phyloP scores from a whole-genome alignment of 1,140 invertebrate genomes.

The Forficula auricularia region DNA sequence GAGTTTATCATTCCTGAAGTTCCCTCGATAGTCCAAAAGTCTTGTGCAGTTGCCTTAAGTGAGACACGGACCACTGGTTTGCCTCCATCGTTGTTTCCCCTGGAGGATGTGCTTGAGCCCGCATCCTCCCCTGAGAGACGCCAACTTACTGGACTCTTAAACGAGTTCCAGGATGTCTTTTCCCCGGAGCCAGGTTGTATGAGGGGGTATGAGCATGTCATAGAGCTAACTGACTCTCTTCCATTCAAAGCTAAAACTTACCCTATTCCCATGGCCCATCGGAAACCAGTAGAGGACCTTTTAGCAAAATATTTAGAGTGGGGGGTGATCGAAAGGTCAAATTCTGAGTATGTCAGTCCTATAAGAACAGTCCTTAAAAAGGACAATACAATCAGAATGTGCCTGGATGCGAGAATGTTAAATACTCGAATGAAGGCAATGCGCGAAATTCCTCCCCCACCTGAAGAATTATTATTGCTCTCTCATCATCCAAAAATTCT shows the following conservation, averaged over 20 bases:
- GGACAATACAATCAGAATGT: slow-evolving; percentile 17
- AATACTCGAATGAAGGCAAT: slow-evolving; percentile 19
- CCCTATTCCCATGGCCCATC: slow-evolving; percentile 11
- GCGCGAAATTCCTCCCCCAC: neutral
- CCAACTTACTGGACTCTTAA: neutral
- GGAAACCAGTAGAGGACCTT: slow-evolving; percentile 9
- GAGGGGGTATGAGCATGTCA: slow-evolving; percentile 1
- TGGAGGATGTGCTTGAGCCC: neutral
- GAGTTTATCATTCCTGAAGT: neutral
- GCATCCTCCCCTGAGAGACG: neutral
- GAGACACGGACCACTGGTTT: too few relatives aligned
- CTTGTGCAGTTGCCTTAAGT: too few relatives aligned
- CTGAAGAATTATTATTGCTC: slow-evolving; percentile 14
- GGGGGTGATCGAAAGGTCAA: slow-evolving; percentile 15
- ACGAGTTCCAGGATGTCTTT: neutral
- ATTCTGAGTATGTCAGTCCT: slow-evolving; percentile 21
- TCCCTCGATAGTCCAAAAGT: neutral
- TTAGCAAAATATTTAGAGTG: slow-evolving; percentile 14
- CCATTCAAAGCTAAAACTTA: slow-evolving; percentile 11
- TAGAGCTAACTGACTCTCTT: neutral
- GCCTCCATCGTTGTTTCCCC: neutral
- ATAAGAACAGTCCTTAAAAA: slow-evolving; percentile 18
- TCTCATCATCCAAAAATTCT: slow-evolving; percentile 16
- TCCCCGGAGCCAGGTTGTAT: neutral
- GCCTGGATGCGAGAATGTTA: slow-evolving; percentile 20